These are phyloP conservation scores for Amblyraja radiata DNA, from an alignment of 2,797 vertebrate species.

Conservation along the genomic window DNA sequence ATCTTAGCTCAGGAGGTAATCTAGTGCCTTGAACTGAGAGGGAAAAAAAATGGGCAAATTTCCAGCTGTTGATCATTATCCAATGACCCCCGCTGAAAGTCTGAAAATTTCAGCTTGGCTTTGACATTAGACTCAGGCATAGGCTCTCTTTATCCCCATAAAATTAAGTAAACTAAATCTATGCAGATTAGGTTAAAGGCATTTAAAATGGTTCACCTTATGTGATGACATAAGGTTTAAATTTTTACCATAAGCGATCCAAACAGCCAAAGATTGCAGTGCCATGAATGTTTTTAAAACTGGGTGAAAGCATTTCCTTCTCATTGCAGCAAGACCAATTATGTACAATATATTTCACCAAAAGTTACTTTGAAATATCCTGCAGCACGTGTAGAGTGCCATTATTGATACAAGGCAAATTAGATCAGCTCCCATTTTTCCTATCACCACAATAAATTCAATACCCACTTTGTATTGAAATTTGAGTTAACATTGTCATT, in stretches of 20 bases:
- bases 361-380: background rate
- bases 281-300: background rate
- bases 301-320: background rate
- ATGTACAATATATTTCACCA: background rate
- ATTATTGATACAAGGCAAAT: background rate
- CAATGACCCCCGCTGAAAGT: constrained; percentile 10
- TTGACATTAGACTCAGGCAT: background rate
- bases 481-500: background rate
- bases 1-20: background rate
- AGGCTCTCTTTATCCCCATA: background rate
- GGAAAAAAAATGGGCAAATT: background rate
- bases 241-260: background rate
- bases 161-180: background rate
- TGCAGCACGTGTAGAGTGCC: background rate
- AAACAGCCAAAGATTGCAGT: background rate
- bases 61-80: background rate
- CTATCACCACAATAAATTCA: background rate
- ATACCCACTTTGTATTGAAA: background rate
- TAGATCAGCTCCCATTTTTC: background rate
- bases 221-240: background rate
- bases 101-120: background rate
- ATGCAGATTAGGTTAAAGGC: background rate
- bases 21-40: background rate
- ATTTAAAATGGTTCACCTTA: background rate
- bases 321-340: background rate